Conservation (phyloP, 2,113 vertebrate genomes). For the Syngnathus typhle region DNA sequence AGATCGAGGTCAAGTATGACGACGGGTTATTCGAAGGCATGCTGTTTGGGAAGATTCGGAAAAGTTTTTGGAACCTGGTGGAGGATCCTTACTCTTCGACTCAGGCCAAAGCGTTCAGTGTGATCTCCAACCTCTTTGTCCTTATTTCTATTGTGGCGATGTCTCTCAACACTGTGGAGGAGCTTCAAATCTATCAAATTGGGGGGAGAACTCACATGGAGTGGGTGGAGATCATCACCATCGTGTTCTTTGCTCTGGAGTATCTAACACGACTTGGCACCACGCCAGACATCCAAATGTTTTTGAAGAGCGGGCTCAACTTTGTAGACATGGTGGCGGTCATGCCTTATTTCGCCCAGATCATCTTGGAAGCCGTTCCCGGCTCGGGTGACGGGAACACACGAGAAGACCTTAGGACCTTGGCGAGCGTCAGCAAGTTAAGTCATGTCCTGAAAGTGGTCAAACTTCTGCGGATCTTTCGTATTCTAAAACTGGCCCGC, state of each 20-base stretch:
- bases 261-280: slow-evolving; percentile 73
- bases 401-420: slow-evolving; percentile 65
- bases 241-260: slow-evolving; percentile 77
- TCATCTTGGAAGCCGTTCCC: slow-evolving; percentile 55
- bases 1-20: slow-evolving; percentile 65
- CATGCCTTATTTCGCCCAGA: slow-evolving; percentile 76
- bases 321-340: slow-evolving; percentile 79
- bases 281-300: slow-evolving; percentile 64
- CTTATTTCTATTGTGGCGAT: slow-evolving; percentile 78
- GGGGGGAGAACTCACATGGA: slow-evolving; percentile 69
- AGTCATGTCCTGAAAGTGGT: slow-evolving; percentile 78
- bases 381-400: slow-evolving; percentile 28
- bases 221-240: slow-evolving; percentile 73
- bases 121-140: slow-evolving; percentile 77
- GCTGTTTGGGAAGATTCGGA: slow-evolving; percentile 62
- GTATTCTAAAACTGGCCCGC: slow-evolving; percentile 79
- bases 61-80: slow-evolving; percentile 72
- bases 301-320: slow-evolving; percentile 72
- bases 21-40: slow-evolving; percentile 67
- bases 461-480: slow-evolving; percentile 78
- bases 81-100: slow-evolving; percentile 78
- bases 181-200: slow-evolving; percentile 65
- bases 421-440: slow-evolving; percentile 71
- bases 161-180: slow-evolving; percentile 79
- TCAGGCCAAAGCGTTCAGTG: slow-evolving; percentile 70